Conservation (phyloP, 2,797 vertebrate species). For the Eutrigla gurnardus region DNA sequence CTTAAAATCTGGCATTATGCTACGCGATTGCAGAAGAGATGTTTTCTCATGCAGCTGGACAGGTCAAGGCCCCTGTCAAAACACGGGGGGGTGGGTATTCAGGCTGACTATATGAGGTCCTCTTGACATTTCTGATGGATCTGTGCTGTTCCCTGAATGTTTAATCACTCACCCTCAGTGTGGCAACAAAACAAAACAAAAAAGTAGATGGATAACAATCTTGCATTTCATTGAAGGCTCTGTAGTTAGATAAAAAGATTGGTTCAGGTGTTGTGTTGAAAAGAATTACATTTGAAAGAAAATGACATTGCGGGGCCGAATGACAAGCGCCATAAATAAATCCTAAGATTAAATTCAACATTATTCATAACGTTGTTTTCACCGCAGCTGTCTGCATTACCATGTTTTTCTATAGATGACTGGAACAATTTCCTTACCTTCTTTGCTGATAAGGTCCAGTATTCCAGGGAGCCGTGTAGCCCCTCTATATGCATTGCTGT, state of each 20-base stretch:
- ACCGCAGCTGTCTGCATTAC: neutral
- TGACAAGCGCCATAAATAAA: slow-evolving; percentile 12
- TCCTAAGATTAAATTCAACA: neutral
- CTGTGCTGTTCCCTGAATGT: slow-evolving; percentile 56
- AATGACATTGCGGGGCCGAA: neutral
- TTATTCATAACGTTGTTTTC: neutral
- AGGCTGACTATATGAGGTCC: slow-evolving; percentile 62
- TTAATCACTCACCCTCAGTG: slow-evolving; percentile 45
- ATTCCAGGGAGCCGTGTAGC: neutral
- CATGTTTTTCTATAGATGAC: neutral
- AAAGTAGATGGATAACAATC: slow-evolving; percentile 31
- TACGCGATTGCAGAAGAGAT: slow-evolving; percentile 49
- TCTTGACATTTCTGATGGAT: slow-evolving; percentile 68
- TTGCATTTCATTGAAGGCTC: slow-evolving; percentile 31
- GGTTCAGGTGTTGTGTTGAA: slow-evolving; percentile 28
- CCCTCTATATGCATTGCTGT: neutral
- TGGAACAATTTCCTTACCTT: neutral
- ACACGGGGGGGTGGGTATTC: slow-evolving; percentile 34
- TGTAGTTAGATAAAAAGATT: slow-evolving; percentile 32
- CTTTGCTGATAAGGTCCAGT: neutral
- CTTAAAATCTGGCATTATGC: slow-evolving; percentile 36
- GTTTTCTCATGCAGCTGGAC: slow-evolving; percentile 55
- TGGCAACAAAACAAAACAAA: slow-evolving; percentile 16
- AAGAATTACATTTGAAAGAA: neutral
- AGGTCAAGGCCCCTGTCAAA: slow-evolving; percentile 61